Evolutionary conservation across 1,140 invertebrate genomes (phyloP).

Genomic region (Antheraea mylitta): DNA sequence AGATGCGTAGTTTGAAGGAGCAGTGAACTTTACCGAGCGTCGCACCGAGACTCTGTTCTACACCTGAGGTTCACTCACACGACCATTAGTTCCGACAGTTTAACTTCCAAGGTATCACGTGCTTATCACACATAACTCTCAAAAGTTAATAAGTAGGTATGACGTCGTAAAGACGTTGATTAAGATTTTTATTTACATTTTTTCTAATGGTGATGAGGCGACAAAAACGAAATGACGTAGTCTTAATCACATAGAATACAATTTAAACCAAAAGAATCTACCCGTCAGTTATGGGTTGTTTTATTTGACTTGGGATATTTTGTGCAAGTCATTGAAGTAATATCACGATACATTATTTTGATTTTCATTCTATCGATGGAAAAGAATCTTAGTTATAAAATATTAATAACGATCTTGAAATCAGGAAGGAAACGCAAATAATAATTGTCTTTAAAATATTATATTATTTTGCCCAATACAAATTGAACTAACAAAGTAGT

Average conservation of each 20-base stretch:
- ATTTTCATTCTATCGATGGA: conserved; percentile 17
- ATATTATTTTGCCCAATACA: too few relatives aligned
- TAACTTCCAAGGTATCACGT: conserved; percentile 55
- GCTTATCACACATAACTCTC: conserved; percentile 38
- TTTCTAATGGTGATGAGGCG: not conserved
- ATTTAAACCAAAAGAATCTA: not conserved
- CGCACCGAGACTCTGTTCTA: conserved; percentile 52
- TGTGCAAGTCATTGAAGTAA: conserved; percentile 35
- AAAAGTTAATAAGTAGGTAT: conserved; percentile 10
- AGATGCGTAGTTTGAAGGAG: conserved; percentile 51
- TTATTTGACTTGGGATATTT: conserved; percentile 16
- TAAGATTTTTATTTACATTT: not conserved
- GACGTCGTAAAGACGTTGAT: not conserved
- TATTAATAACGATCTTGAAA: not conserved
- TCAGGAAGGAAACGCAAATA: too few relatives aligned
- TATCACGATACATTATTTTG: conserved; percentile 32
- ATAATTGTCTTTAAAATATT: too few relatives aligned
- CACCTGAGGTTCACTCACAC: conserved; percentile 69
- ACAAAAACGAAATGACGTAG: conserved; percentile 6
- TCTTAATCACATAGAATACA: conserved; percentile 4
- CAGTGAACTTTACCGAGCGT: conserved; percentile 67
- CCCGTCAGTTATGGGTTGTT: not conserved
- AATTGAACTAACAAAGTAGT: too few relatives aligned
- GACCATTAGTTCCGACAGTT: conserved; percentile 60
- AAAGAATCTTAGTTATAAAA: too few relatives aligned